Conservation (phyloP, 1,140 invertebrate species). For the Drosophila fuyamai region DNA sequence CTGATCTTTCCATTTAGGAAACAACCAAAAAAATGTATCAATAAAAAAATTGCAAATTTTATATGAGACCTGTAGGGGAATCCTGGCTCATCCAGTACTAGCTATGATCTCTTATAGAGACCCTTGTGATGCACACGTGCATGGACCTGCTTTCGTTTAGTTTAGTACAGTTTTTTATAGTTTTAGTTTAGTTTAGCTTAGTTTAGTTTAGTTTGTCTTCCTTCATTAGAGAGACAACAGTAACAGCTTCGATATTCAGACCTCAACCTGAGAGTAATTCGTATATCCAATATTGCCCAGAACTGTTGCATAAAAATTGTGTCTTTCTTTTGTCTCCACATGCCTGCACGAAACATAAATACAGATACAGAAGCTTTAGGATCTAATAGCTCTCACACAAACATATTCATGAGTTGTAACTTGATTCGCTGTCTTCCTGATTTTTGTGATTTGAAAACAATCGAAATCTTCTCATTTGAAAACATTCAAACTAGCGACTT, state of each 20-base stretch:
- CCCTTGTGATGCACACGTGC: constrained; percentile 18
- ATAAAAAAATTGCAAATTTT: constrained; percentile 30
- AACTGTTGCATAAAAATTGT: constrained; percentile 21
- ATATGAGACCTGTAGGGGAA: constrained; percentile 36
- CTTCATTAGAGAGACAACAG: constrained; percentile 8
- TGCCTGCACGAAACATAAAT: constrained; percentile 12
- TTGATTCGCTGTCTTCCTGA: constrained; percentile 65
- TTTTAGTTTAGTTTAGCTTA: constrained; percentile 15
- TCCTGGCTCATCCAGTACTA: constrained; percentile 25
- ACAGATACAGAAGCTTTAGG: constrained; percentile 11
- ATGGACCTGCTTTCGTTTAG: constrained; percentile 37
- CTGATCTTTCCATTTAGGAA: constrained; percentile 25
- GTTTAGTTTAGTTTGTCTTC: constrained; percentile 38
- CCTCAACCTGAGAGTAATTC: background rate
- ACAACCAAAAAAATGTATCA: constrained; percentile 30
- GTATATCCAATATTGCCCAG: constrained; percentile 10
- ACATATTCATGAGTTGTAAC: constrained; percentile 46
- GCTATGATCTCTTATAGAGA: constrained; percentile 49
- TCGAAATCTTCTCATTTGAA: constrained; percentile 44
- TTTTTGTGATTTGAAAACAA: constrained; percentile 45
- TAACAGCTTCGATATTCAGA: background rate
- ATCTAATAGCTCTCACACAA: constrained; percentile 25
- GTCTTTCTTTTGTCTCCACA: constrained; percentile 33
- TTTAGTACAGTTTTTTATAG: constrained; percentile 19
- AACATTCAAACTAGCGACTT: constrained; percentile 63